phyloP scores from a whole-genome alignment of 2,113 vertebrate genomes.

The Cryptotis parvus region DNA sequence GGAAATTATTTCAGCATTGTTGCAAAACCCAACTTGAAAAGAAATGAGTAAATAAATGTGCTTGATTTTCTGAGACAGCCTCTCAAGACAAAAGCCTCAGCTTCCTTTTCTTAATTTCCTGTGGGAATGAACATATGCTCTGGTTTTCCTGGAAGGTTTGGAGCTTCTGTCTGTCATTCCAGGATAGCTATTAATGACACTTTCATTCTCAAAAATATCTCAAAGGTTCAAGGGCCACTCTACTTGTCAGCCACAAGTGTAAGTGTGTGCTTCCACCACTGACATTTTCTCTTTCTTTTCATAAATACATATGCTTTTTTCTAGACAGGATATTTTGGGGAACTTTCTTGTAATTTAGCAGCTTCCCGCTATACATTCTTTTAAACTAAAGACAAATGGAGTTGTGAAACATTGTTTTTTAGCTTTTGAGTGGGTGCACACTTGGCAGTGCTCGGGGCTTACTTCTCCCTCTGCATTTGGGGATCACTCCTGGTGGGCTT shows the following conservation, averaged over 20 bases:
- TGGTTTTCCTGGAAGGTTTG: background rate
- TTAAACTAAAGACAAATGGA: background rate
- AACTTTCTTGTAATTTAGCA: background rate
- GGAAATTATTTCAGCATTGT: background rate
- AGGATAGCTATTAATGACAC: background rate
- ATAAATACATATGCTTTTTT: background rate
- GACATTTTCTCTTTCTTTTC: background rate
- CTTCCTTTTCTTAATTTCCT: background rate
- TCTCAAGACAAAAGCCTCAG: background rate
- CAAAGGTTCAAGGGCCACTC: background rate
- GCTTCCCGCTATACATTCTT: background rate
- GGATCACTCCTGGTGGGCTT: no score
- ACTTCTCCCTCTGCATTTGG: no score
- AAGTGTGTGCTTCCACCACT: background rate
- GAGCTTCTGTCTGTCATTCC: background rate
- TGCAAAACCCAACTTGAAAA: background rate
- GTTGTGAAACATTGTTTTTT: background rate
- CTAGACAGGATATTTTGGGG: background rate
- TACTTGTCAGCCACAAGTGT: background rate
- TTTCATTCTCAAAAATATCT: background rate
- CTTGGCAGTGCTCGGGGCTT: no score
- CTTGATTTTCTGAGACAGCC: background rate
- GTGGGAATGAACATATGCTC: background rate
- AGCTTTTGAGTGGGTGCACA: no score
- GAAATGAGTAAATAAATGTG: background rate